Base-by-base conservation (phyloP, 1,140 invertebrate species). In the Lordiphosa mommai region DNA sequence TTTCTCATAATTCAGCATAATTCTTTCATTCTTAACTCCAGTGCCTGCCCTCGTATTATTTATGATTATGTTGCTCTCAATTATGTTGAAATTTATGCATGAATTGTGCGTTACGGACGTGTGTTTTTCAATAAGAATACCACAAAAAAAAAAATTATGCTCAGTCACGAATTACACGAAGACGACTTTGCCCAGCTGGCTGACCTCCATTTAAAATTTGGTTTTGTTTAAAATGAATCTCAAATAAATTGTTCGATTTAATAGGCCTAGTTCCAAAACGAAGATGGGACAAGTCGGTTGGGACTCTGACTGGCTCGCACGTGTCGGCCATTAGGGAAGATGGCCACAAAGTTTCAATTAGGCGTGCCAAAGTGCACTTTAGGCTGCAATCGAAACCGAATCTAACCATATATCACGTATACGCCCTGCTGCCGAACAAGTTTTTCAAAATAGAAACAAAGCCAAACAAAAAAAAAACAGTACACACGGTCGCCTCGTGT, bases 361-460 rank as follows among this genome's bases (percentile, higher is more conserved):
- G 14, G 20, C 40, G 27, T 43, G 27, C 10, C 40, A 43, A 27
- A 43, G 20, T 43, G 4, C 20, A 43, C 13, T 17, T 3, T 23
- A 17, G 27, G 27, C 4, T 46, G 33, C 4, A 47, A 48, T 30
- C 14, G 38, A 20, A 30, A 16, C 43, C 29, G 29, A 27, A 56
- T 30, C 32, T 32, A 66, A 40, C 38, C 37, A 50, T 34, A 61
- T 58, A 82, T 80, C 74, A 66, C 46, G 70, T 74, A 80, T 80
- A 80, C 74, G 74, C 40, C 40, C 20, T 17, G 53, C 10, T 8
- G 50, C 34, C 50, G 38, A 49, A 77, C 58, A 34, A 59, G 57
- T 32, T 63, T 37, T 13, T 16, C 2, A 17, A 41, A 40, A 29
- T 10, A 27, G 8, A 41, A 40, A 23, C 5, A 30, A 1, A 14